Base-by-base conservation (phyloP, 2,888 invertebrate species). In the Pimpla rufipes region DNA sequence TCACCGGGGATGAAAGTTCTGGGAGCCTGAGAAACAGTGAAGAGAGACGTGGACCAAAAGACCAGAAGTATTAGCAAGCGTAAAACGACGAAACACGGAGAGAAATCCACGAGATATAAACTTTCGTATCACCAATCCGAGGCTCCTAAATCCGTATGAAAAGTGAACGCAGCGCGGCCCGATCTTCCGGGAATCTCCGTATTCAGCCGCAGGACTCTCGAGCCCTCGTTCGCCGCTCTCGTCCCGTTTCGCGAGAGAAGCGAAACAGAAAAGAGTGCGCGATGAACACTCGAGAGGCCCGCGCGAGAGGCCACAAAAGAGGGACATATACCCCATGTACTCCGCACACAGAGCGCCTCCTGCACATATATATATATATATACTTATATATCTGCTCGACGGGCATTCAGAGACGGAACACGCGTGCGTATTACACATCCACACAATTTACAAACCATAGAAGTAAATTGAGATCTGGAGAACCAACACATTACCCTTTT, bases 401-500 rank as follows among this genome's bases (percentile, higher is more conserved):
- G 52, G 50, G 52, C 52, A 79, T 64, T 57, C 59, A 68, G 64
- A 75, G 55, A 75, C 47, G 64, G 29, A 45, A 23, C 35, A 37
- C 55, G 52, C 16, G 66, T 66, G 50, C 59, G 75, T 66, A 74
- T 78, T n/a, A n/a, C n/a, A 81, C 82, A 73, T 52, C 70, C 78
- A 29, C 37, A 29, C 29, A 5, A 29, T n/a, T n/a, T n/a, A n/a
- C n/a, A 42, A 47, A 82, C 79, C 73, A 47, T 66, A 55, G 29
- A n/a, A 29, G 52, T 66, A 77, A 79, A 80, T 73, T 68, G 73
- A 74, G 80, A 68, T 80, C 74, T 35, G 42, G 67, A 88, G 88
- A 88, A 89, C 90, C 88, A 91, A 90, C 90, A 90, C 89, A 90
- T 92, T 91, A 91, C 88, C 86, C 88, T 91, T 90, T 91, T 90